A percentile compares a stretch with the other conserved stretches of the same genome.
phyloP scores from a whole-genome alignment of 2,888 invertebrate species.

The Drosophila algonquin region DNA sequence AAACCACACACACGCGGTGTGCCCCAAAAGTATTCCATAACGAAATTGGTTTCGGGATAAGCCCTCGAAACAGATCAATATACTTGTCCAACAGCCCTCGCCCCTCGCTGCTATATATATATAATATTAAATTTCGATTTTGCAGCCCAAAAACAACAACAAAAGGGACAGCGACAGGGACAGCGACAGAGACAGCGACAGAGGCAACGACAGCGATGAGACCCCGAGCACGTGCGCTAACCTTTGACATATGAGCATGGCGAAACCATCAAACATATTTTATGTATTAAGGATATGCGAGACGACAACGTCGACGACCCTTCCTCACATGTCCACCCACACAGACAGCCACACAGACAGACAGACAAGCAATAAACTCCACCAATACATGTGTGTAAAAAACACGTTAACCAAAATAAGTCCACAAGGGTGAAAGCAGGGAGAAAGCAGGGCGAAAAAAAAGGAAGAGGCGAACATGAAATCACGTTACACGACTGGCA shows the following conservation, averaged over 20 bases:
- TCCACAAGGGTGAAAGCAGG: constrained; percentile 26
- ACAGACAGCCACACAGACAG: constrained; percentile 15
- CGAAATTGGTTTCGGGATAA: neutral
- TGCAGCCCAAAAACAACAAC: constrained; percentile 34
- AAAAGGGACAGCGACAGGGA: constrained; percentile 33
- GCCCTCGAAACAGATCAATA: constrained; percentile 25
- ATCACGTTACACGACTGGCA: constrained; percentile 67
- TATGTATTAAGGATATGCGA: constrained; percentile 75
- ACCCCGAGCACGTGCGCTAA: constrained; percentile 79
- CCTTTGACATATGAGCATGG: constrained; percentile 79
- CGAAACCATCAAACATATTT: constrained; percentile 79
- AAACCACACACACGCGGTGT: constrained; percentile 7
- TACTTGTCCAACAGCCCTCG: constrained; percentile 23
- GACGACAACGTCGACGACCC: constrained; percentile 35
- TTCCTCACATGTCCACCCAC: constrained; percentile 25
- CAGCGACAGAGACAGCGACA: neutral
- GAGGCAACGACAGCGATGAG: constrained; percentile 34
- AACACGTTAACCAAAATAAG: constrained; percentile 47
- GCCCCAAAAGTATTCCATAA: constrained; percentile 4
- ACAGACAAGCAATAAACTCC: constrained; percentile 41
- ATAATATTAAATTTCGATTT: constrained; percentile 78
- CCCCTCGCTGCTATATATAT: constrained; percentile 9
- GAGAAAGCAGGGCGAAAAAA: constrained; percentile 4
- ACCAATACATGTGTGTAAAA: constrained; percentile 30
- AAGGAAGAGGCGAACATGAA: constrained; percentile 40